Base-by-base conservation (phyloP, 2,888 invertebrate genomes). In the Leucoma salicis region DNA sequence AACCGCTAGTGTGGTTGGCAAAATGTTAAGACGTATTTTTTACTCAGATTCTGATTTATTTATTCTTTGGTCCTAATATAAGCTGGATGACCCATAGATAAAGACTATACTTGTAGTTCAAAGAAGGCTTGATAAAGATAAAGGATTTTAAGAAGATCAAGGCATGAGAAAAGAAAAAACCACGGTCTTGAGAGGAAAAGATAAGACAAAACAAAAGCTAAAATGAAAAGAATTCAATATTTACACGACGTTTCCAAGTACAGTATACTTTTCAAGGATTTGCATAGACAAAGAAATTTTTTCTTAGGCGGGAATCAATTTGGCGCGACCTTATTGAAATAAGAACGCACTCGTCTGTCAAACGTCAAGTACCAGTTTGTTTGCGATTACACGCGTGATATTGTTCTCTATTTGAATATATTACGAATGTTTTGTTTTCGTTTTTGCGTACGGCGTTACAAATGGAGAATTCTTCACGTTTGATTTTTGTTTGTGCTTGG, bases 301-400 rank as follows among this genome's bases (percentile, higher is more conserved):
- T 41, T 41, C 43, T 45, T 46, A 42, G 35, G 44, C 54, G 38
- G 16, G 41, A 49, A 45, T 42, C 54, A 40, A 57, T 60, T 49
- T 52, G 35, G 44, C 46, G 44, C 32, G 29, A 14, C 33, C 39
- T 47, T 35, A 56, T 58, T 60, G 60, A 58, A 60, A 62, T 53
- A 39, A 21, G 63, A 60, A 45, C 49, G 36, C 46, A 46, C 46
- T 55, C 42, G 29, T 2, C 25, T 55, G 53, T 53, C 56, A 60
- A 53, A 43, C 43, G 49, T 38, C 32, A 35, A 62, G 63, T 46
- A 44, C 31, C 31, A 31, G 38, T 50, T 47, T 45, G 49, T 51
- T 55, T 31, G 51, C 43, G 34, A 46, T 51, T 35, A 42, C 44
- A 36, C 29, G 41, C 31, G 35, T 25, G 39, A 39, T 48, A 42